Conservation (phyloP, 2,113 vertebrate genomes). For the Pomatostomus ruficeps region DNA sequence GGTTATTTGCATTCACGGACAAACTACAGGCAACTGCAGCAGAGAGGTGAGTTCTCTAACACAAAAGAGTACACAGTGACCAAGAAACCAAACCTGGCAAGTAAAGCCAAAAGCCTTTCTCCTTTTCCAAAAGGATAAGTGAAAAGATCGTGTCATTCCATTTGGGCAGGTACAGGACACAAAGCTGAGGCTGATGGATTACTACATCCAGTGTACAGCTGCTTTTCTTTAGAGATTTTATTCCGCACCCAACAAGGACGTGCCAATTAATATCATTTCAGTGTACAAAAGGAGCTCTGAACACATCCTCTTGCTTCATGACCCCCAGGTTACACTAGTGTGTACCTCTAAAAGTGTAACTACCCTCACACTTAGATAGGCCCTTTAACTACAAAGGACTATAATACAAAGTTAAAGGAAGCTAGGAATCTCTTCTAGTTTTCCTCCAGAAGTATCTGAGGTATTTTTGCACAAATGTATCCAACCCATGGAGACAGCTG, state of each 20-base stretch:
- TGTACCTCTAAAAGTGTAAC: background rate
- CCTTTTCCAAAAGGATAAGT: background rate
- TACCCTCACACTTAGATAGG: background rate
- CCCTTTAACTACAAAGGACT: background rate
- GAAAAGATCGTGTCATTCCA: background rate
- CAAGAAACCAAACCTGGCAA: background rate
- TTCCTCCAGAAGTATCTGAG: background rate
- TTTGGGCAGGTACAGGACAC: background rate
- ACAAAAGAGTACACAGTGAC: background rate
- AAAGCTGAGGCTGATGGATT: background rate
- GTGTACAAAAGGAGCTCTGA: background rate
- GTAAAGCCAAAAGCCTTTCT: background rate
- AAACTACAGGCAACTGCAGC: background rate
- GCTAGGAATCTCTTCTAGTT: background rate
- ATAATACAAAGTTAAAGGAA: background rate
- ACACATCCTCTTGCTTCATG: background rate
- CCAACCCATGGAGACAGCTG: background rate
- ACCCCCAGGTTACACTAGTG: background rate
- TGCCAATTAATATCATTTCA: background rate
- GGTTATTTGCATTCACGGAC: background rate
- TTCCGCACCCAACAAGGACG: background rate
- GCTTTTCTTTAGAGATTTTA: background rate
- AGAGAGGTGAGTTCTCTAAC: background rate
- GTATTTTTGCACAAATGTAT: background rate
- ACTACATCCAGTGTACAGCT: background rate